phyloP scores from a whole-genome alignment of 2,888 invertebrate genomes.

The Hyppa rectilinea region DNA sequence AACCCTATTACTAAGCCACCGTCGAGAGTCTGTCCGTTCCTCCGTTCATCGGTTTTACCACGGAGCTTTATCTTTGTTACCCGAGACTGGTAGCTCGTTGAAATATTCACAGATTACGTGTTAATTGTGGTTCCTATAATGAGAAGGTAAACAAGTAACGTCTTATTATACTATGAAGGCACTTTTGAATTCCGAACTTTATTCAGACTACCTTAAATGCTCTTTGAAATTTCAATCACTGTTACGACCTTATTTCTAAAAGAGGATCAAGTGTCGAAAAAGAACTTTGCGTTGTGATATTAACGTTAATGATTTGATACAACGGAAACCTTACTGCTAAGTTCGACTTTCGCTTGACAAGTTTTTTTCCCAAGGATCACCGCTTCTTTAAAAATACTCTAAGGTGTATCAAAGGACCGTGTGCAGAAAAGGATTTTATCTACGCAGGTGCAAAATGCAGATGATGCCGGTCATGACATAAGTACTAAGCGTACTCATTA shows the following conservation, averaged over 20 bases:
- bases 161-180: not conserved
- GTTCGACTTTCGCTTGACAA: not conserved
- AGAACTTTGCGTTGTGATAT: too few species aligned
- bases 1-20: not conserved
- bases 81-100: not conserved
- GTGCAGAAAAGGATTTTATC: not conserved
- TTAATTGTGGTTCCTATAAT: not conserved
- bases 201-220: not conserved
- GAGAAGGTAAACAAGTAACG: not conserved
- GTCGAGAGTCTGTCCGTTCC: not conserved
- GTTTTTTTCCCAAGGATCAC: not conserved
- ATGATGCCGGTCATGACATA: not conserved
- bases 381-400: not conserved
- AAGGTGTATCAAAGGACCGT: not conserved
- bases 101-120: not conserved
- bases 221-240: not conserved
- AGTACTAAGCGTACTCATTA: conserved; percentile 7
- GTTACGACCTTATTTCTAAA: not conserved
- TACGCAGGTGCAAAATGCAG: conserved; percentile 18
- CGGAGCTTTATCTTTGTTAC: not conserved
- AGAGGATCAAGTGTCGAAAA: not conserved
- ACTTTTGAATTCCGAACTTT: not conserved
- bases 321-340: not conserved
- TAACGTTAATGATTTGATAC: not conserved
- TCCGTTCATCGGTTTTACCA: not conserved